Base-by-base conservation (phyloP, 2,888 invertebrate species). In the Nysson spinosus region DNA sequence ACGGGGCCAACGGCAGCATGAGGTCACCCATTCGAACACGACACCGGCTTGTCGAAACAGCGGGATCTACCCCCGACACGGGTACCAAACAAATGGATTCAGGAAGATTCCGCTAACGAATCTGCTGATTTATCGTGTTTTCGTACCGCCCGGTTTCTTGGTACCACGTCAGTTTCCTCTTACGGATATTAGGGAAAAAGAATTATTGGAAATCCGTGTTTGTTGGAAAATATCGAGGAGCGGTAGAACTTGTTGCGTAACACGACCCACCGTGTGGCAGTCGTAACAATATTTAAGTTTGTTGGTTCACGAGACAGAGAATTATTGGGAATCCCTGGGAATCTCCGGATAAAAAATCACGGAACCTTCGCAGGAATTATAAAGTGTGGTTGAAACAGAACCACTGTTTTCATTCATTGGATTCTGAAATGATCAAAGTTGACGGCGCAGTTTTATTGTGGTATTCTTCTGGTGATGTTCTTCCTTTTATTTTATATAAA, bases 21-120 rank as follows among this genome's bases (percentile, higher is more conserved):
- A 75, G 76, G 72, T 72, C 76, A 70, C 68, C 68, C 74, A 65
- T 69, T 74, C 69, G 73, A 81, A 83, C 79, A 78, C 72, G 79
- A 81, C 77, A 79, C 75, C 77, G 66, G 55, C 79, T 81, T 78
- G 79, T 81, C 70, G 75, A 75, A 81, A 78, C 77, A 80, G 78
- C 76, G 34, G 79, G 73, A 75, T 74, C 68, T 51, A 44, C 50
- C 54, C n/a, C 61, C 57, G 66, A 74, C 72, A 70, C 68, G 73
- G 68, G 74, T 69, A 66, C 52, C 58, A 57, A 60, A 64, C 69
- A 69, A 75, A 75, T 73, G 69, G 58, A 71, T 52, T 65, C 65
- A 49, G 63, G 72, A 69, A 78, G 65, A 75, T 76, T 75, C 75
- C 72, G 71, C 77, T 78, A 76, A 79, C 76, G 77, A 81, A 81